Evolutionary conservation across 2,888 invertebrate genomes (phyloP), one percentile per base, ranked within the genome.

Genomic region (Odontomyia ornata): DNA sequence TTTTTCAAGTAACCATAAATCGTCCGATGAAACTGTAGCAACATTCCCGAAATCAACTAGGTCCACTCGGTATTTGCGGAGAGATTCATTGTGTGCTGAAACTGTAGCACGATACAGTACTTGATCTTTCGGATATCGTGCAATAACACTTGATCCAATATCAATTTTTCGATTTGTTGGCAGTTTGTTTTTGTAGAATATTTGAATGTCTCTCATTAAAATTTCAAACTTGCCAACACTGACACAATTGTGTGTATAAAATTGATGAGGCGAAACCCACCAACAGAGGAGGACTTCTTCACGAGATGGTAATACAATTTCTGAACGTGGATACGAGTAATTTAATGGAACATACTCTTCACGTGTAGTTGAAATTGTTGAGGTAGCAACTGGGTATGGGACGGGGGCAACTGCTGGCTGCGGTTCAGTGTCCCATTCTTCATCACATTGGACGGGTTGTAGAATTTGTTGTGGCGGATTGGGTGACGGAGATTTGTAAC

Each of bases 11-110:
- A 90, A 90, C 90, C 92, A 94, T 27, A 94, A 90, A 81, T 92
- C 91, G 78, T 87, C 88, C 0, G 88, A 87, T 64, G 90, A 89
- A 0, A 93, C 91, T 0, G 89, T 86, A 56, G 91, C 90, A 76
- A 89, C 89, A 82, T 93, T 94, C 1, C 95, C 95, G 81, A 92
- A 93, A 85, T 95, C 95, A 0, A 95, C 89, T 82, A 92, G 94
- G 28, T 90, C 89, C 0, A 95, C 92, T 77, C 91, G 89, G 83
- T 90, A 91, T 81, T 90, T 90, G 0, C 89, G 88, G 57, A 88
- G 85, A 79, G 89, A 88, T 78, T 90, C 89, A 69, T 87, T 84
- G 60, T 89, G 88, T 1, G 90, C 88, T 0, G 91, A 83, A 0
- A 94, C 87, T 46, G 90, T 89, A 0, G 93, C 94, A 71, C 95